Base-by-base conservation (phyloP, 2,888 invertebrate genomes). In the Dermolepida albohirtum region DNA sequence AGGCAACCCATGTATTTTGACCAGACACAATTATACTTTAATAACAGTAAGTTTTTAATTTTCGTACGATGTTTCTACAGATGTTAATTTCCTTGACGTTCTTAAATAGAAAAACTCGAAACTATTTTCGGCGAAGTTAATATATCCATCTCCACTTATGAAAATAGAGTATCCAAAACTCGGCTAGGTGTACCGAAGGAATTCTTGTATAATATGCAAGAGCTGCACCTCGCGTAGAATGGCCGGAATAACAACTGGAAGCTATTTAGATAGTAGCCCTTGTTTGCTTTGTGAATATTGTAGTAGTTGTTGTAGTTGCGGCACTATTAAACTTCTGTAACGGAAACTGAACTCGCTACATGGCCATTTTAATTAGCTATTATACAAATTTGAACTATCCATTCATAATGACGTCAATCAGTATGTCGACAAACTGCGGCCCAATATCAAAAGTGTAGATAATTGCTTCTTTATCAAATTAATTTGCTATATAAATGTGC, bases 321-420 rank as follows among this genome's bases (percentile, higher is more conserved):
- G 27, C 12, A 12, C 51, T 52, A 29, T 52, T 52, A 52, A 27
- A 52, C 27, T 52, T 52, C 51, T 34, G 12, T 14, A 34, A 12
- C 51, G 51, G 51, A 51, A 27, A 34, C 34, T 14, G 14, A 27
- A 52, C 51, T 12, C 51, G 51, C 34, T 52, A 52, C 51, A 52
- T 12, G 51, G 51, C 8, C 51, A 27, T 52, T 52, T 29, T 52
- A 52, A 52, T 52, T 52, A 52, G 29, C 51, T 52, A 52, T 52
- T 52, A 52, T 52, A 52, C 29, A n/a, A 52, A 52, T 52, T 52
- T 52, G 51, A 34, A 27, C 49, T 49, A 49, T 16, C 16, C 51
- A 12, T 52, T 14, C 51, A 34, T 52, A 52, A 52, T 52, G 22
- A 12, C 29, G 51, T 52, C 51, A 52, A 52, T 52, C 51, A 52